A percentile compares a stretch with the other conserved stretches of the same genome.
phyloP scores from a whole-genome alignment of 30 jellyfish, hydroid and myxozoan genomes.

The Aurelia coerulea region DNA sequence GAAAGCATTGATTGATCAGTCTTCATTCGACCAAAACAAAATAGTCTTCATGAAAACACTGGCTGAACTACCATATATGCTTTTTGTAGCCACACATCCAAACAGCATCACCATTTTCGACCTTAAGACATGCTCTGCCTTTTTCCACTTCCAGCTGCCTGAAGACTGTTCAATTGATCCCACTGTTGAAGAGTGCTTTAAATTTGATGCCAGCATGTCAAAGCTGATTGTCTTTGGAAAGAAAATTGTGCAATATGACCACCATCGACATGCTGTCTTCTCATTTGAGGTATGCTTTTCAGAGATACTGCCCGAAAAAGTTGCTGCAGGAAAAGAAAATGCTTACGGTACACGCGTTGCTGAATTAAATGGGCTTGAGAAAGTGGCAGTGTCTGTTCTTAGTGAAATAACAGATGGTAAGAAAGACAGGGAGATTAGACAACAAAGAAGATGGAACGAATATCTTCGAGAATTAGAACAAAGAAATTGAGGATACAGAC shows the following conservation, averaged over 20 bases:
- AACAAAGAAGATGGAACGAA: conserved; percentile 41
- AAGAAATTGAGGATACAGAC: not conserved
- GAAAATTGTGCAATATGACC: conserved; percentile 6
- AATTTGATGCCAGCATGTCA: conserved; percentile 8
- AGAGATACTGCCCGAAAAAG: not conserved
- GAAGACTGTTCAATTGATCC: conserved; percentile 7
- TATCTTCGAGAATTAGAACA: conserved; percentile 24
- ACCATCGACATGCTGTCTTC: conserved; percentile 10
- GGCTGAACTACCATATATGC: conserved; percentile 13
- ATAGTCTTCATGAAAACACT: not conserved
- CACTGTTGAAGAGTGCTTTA: not conserved
- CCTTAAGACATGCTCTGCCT: conserved; percentile 11
- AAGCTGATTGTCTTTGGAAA: conserved; percentile 14
- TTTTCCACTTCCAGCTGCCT: conserved; percentile 52
- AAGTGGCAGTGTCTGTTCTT: not conserved
- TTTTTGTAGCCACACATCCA: conserved; percentile 56
- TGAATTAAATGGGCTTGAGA: conserved; percentile 6
- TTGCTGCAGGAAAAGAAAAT: not conserved
- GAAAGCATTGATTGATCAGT: conserved; percentile 3
- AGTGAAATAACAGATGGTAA: not conserved
- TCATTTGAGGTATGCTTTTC: conserved; percentile 16
- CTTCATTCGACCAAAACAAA: conserved; percentile 21
- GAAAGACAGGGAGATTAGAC: conserved; percentile 12
- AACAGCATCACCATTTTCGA: conserved; percentile 36
- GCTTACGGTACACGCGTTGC: not conserved